Evolutionary conservation across 2,797 vertebrate species (phyloP).

Genomic region (Cetoscarus ocellatus): DNA sequence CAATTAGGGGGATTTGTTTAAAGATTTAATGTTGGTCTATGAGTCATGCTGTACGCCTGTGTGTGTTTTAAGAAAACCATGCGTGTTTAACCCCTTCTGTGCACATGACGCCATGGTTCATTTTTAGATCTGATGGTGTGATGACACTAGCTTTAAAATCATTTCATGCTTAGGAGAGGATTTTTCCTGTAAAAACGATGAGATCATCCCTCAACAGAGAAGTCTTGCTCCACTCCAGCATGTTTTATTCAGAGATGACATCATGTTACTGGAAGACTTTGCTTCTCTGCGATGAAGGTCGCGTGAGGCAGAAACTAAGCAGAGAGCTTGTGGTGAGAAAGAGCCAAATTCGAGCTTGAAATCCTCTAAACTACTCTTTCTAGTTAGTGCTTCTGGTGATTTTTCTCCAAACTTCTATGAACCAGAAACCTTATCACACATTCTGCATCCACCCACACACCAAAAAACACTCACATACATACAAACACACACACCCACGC

Average conservation of each 20-base stretch:
- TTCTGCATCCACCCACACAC: constrained; percentile 66
- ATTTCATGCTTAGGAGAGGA: constrained; percentile 27
- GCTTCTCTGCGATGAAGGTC: constrained; percentile 57
- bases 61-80: background rate
- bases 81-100: constrained; percentile 5
- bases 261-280: constrained; percentile 72
- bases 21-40: constrained; percentile 42
- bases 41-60: constrained; percentile 36
- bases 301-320: constrained; percentile 38
- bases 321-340: constrained; percentile 18
- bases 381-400: constrained; percentile 70
- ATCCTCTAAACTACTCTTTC: constrained; percentile 47
- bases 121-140: constrained; percentile 52
- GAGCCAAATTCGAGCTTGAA: constrained; percentile 13
- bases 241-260: constrained; percentile 81
- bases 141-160: constrained; percentile 45
- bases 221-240: constrained; percentile 46
- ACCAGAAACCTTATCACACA: constrained; percentile 73
- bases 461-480: background rate
- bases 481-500: constrained; percentile 20
- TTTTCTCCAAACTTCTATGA: constrained; percentile 71
- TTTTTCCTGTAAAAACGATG: constrained; percentile 64
- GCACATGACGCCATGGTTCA: constrained; percentile 39
- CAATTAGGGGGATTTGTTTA: constrained; percentile 16
- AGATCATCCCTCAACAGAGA: constrained; percentile 65